A percentile compares a stretch with the other conserved stretches of the same genome.
These are phyloP conservation scores for Onychomys torridus DNA, from an alignment of 2,797 vertebrate genomes.

Conservation along the genomic window DNA sequence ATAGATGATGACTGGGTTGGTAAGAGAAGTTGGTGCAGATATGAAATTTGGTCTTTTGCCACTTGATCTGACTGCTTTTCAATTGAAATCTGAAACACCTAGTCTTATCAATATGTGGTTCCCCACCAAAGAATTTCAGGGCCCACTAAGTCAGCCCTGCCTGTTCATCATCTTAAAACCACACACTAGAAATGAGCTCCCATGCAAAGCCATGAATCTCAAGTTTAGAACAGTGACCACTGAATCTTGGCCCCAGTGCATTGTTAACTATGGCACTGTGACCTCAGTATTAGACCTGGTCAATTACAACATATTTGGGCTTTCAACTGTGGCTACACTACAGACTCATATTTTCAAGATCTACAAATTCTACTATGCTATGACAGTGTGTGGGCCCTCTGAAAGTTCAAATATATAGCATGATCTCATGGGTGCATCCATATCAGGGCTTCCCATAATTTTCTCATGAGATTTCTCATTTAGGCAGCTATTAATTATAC, in stretches of 20 bases:
- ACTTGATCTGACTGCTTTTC: neutral
- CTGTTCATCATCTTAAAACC: neutral
- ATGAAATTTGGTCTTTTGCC: conserved; percentile 37
- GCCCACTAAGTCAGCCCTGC: neutral
- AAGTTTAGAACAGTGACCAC: neutral
- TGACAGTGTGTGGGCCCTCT: neutral
- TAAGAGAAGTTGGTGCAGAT: neutral
- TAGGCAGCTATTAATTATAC: neutral
- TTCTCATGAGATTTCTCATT: neutral
- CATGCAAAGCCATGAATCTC: neutral
- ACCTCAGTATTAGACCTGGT: neutral
- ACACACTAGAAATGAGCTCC: neutral
- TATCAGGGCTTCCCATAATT: neutral
- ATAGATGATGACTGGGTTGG: neutral
- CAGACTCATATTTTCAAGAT: neutral
- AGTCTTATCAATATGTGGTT: neutral
- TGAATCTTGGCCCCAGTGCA: neutral
- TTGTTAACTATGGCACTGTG: neutral
- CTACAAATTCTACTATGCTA: neutral
- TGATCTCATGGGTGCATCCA: neutral
- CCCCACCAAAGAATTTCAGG: neutral
- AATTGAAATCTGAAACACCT: neutral
- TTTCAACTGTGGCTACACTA: neutral
- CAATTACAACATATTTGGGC: neutral
- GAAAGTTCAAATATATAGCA: neutral